Evolutionary conservation across 2,888 invertebrate genomes (phyloP), one percentile per base, ranked within the genome.

Genomic region (Apodemia duryi): DNA sequence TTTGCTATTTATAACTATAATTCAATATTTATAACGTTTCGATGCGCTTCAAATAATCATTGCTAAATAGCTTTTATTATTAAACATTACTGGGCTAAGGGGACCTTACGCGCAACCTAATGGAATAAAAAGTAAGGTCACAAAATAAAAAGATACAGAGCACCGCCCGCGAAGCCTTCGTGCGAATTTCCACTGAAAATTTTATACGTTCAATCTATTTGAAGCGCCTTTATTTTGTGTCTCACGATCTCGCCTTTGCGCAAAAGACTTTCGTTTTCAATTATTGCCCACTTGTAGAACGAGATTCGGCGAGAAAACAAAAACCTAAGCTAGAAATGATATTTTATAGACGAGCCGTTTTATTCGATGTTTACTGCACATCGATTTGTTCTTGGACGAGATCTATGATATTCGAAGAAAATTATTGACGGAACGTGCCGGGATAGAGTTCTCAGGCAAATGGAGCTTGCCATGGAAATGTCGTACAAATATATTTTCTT

Each of bases 61-160:
- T 89, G 89, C 87, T 90, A 90, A 90, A 86, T 89, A 88, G 88
- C 88, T 84, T 90, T 88, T 91, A 90, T 89, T 91, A 91, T 91
- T 91, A 88, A 83, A 85, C 81, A 85, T 88, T 90, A 90, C 91
- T 91, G 85, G 88, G 85, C 89, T 88, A 85, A 84, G 86, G 89
- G 88, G 90, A 87, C 83, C 82, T 82, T 87, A 87, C 88, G 88
- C 84, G 85, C 85, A 79, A 86, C 84, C 86, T 91, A 91, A 91
- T 91, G 90, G 91, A 91, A 91, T 91, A 91, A 91, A 91, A 91
- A 91, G 91, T 90, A 90, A 91, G 91, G 89, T 91, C 86, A 86
- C 90, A 89, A 87, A 89, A 88, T 90, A 91, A 88, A 90, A 88
- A 90, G 89, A 91, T 87, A 90, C 88, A 88, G 88, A 80, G 80